Evolutionary conservation across 2,797 vertebrate species (phyloP).

Genomic region (Amniataba percoides): DNA sequence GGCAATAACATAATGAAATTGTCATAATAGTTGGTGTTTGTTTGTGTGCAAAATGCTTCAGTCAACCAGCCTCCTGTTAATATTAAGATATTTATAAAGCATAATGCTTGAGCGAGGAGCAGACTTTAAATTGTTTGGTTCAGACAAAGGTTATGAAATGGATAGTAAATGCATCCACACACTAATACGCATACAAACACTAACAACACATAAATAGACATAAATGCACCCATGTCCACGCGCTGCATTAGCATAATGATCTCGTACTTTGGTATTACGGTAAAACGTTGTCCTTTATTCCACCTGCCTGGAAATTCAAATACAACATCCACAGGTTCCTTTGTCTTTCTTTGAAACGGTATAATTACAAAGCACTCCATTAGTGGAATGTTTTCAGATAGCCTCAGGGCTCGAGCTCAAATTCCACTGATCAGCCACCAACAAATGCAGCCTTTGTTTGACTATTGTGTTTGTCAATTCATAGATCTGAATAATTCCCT

Average conservation of each 20-base stretch:
- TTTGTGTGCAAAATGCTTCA: slow-evolving; percentile 10
- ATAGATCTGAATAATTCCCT: slow-evolving; percentile 52
- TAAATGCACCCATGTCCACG: slow-evolving; percentile 24
- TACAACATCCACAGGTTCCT: slow-evolving; percentile 66
- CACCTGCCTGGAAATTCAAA: slow-evolving; percentile 62
- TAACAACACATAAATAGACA: slow-evolving; percentile 47
- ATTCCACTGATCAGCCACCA: slow-evolving; percentile 83
- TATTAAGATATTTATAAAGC: slow-evolving; percentile 9
- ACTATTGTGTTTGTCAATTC: slow-evolving; percentile 68
- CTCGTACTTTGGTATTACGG: slow-evolving; percentile 45
- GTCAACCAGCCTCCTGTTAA: slow-evolving; percentile 1
- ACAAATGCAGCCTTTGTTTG: slow-evolving; percentile 79
- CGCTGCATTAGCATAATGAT: slow-evolving; percentile 58
- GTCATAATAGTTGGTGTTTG: neutral
- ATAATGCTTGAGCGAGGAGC: neutral
- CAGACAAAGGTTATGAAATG: slow-evolving; percentile 17
- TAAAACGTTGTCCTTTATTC: slow-evolving; percentile 63
- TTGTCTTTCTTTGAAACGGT: slow-evolving; percentile 69
- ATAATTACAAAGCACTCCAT: slow-evolving; percentile 79
- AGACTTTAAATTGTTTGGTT: slow-evolving; percentile 19
- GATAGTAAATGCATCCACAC: slow-evolving; percentile 33
- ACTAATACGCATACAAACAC: slow-evolving; percentile 5
- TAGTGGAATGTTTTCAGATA: slow-evolving; percentile 79
- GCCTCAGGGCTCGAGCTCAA: slow-evolving; percentile 81
- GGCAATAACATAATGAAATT: neutral